Base-by-base conservation (phyloP, 2,888 invertebrate species). In the Tipula vernalis region DNA sequence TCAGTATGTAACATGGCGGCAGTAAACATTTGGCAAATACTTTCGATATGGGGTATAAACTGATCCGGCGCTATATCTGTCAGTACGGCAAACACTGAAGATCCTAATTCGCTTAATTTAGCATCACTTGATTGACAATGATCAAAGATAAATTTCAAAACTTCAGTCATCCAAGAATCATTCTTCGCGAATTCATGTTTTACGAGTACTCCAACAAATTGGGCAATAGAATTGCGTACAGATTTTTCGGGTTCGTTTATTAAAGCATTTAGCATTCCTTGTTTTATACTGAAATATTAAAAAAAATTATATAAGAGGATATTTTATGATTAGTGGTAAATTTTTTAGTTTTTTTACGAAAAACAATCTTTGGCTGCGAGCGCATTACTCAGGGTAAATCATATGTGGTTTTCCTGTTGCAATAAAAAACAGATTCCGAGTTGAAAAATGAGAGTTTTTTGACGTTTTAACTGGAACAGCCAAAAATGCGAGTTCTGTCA, bases 161-260 rank as follows among this genome's bases (percentile, higher is more conserved):
- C 89, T 41, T 92, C 91, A 2, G 88, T 88, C 88, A 90, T 89
- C 91, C 91, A 92, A 15, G 90, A 88, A 87, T 91, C 90, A 39
- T 90, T 89, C 86, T 92, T 93, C 0, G 94, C 93, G 88, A 95
- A 92, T 91, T 96, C 96, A 90, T 96, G 95, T 88, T 95, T 95
- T 13, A 95, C 94, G 87, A 96, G 92, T 0, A 94, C 93, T 36
- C 95, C 96, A 88, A 96, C 93, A 87, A 96, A 92, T 90, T 95
- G 95, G 1, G 95, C 95, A 88, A 96, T 94, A 0, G 95, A 92
- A 90, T 94, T 95, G 88, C 94, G 94, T 0, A 96, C 96, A 87
- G 91, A 91, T 89, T 94, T 94, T 88, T 94, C 94, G 87, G 92
- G 92, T 89, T 95, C 95, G 86, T 91, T 92, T 13, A 94, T 90